phyloP scores from a whole-genome alignment of 2,113 vertebrate species.

The Chaenogobius annularis region DNA sequence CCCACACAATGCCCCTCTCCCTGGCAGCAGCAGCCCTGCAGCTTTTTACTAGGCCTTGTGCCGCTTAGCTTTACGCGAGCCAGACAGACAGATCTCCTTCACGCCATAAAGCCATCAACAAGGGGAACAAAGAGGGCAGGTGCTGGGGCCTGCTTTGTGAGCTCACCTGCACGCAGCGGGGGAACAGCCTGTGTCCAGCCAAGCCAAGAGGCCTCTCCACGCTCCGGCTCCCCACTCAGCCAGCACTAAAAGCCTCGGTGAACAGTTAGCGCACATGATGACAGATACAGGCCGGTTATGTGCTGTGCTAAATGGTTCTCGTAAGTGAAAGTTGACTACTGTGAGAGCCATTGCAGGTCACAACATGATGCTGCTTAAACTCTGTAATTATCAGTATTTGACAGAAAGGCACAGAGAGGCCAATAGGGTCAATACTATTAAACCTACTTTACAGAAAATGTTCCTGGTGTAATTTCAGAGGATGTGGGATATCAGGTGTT shows the following conservation, averaged over 20 bases:
- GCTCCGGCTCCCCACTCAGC: constrained; percentile 59
- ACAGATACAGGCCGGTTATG: constrained; percentile 20
- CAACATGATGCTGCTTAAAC: constrained; percentile 52
- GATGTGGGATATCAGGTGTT: constrained; percentile 35
- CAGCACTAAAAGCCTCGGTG: constrained; percentile 43
- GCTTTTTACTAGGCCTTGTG: constrained; percentile 67
- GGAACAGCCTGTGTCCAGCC: constrained; percentile 65
- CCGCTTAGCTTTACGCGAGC: constrained; percentile 73
- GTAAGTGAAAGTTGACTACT: constrained; percentile 37
- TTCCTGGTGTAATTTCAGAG: constrained; percentile 40
- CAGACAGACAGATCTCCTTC: constrained; percentile 75
- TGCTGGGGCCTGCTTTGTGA: constrained; percentile 73
- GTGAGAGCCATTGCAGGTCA: constrained; percentile 42
- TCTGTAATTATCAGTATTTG: constrained; percentile 55
- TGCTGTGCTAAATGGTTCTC: constrained; percentile 38
- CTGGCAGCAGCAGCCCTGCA: constrained; percentile 61
- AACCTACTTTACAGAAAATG: constrained; percentile 31
- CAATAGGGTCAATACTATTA: constrained; percentile 43
- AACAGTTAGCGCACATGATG: constrained; percentile 14
- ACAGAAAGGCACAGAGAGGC: constrained; percentile 30
- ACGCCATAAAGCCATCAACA: constrained; percentile 77
- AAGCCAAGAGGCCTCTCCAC: constrained; percentile 71
- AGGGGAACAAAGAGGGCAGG: constrained; percentile 77
- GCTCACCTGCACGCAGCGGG: constrained; percentile 80
- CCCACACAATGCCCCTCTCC: constrained; percentile 63